These are phyloP conservation scores for Cichladusa arquata DNA, from an alignment of 2,113 vertebrate species.

Conservation along the genomic window DNA sequence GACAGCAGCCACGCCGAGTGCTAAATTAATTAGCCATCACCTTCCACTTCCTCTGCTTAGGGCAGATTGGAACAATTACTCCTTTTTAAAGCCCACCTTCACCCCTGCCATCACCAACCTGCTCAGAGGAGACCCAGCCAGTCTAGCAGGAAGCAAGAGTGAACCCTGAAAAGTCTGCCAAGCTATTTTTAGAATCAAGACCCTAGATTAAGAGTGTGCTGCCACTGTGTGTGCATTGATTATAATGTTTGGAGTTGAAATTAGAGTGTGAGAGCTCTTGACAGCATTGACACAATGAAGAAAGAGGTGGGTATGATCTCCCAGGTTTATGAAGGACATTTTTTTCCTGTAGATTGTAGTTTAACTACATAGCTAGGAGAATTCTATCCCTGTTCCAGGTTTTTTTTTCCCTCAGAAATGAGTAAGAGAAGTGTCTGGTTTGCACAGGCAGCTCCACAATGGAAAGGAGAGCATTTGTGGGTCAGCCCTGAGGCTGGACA, in stretches of 20 bases:
- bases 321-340: background rate
- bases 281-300: constrained; percentile 32
- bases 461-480: background rate
- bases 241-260: constrained; percentile 1
- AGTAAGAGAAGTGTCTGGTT: background rate
- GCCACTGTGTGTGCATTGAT: background rate
- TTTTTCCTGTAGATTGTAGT: constrained; percentile 39
- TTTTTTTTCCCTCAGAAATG: background rate
- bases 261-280: background rate
- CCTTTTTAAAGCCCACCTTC: constrained; percentile 29
- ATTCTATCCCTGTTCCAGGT: background rate
- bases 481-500: background rate
- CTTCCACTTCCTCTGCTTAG: background rate
- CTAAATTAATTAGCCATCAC: constrained; percentile 53
- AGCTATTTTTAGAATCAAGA: background rate
- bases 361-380: background rate
- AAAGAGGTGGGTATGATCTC: background rate
- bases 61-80: background rate
- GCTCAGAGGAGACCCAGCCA: background rate
- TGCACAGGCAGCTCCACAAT: background rate
- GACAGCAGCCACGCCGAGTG: constrained; percentile 4
- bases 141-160: background rate
- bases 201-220: background rate
- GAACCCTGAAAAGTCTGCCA: background rate
- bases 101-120: background rate